Percentiles rank a stretch among this genome's conserved stretches.
Evolutionary conservation across 2,113 vertebrate genomes (phyloP).

Genomic region (Glareola pratincola): DNA sequence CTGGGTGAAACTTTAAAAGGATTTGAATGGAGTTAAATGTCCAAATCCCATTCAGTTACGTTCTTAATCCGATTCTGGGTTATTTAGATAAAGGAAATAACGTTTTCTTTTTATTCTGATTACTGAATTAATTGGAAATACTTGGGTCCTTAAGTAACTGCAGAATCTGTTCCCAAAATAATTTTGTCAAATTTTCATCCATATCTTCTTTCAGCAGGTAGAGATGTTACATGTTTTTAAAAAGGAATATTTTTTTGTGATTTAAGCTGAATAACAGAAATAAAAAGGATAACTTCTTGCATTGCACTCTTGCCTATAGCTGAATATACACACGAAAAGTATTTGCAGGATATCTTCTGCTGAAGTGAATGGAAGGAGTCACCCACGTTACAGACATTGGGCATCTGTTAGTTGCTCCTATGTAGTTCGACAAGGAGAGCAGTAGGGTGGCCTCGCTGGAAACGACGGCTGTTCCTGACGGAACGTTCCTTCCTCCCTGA

Average conservation of each 20-base stretch:
- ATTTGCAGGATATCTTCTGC: background rate
- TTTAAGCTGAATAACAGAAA: background rate
- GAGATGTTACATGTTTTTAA: background rate
- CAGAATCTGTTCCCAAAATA: background rate
- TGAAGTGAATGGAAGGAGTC: background rate
- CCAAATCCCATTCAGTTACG: background rate
- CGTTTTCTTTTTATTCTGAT: background rate
- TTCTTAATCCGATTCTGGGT: background rate
- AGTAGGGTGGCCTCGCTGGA: background rate
- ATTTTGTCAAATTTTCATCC: background rate
- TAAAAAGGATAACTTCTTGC: background rate
- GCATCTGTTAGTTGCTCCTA: background rate
- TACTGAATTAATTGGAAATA: background rate
- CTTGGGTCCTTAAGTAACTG: background rate
- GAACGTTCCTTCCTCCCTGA: background rate
- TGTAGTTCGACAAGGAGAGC: background rate
- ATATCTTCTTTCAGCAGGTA: background rate
- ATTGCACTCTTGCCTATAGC: background rate
- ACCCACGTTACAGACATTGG: rapidly evolving
- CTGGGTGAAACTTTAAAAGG: background rate
- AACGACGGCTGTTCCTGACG: rapidly evolving
- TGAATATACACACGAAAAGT: rapidly evolving
- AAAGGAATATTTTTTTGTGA: background rate
- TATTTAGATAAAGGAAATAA: background rate
- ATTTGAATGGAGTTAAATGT: background rate